Conservation (phyloP, 2,888 invertebrate species). For the Machimus atricapillus region DNA sequence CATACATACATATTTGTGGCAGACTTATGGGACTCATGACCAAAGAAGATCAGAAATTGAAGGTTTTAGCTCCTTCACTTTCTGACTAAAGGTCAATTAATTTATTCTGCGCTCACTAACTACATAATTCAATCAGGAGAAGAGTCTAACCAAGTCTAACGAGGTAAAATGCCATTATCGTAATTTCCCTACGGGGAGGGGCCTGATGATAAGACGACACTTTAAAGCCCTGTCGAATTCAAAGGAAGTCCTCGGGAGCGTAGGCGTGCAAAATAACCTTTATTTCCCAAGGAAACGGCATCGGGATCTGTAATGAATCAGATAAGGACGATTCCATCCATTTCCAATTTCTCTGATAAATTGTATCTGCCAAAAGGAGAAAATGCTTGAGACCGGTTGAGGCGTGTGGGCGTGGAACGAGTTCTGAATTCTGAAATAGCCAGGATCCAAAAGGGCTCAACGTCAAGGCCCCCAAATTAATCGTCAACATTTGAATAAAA, state of each 20-base stretch:
- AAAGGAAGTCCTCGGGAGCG: neutral
- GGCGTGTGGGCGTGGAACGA: neutral
- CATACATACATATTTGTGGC: no score
- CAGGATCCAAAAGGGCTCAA: neutral
- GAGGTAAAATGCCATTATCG: neutral
- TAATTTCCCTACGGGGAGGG: neutral
- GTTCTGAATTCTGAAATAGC: neutral
- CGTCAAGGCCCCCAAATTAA: neutral
- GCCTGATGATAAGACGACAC: neutral
- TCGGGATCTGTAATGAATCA: neutral
- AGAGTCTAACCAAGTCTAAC: neutral
- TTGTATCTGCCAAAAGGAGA: neutral
- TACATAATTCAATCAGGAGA: neutral
- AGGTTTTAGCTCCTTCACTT: neutral
- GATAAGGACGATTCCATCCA: neutral
- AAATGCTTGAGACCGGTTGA: neutral
- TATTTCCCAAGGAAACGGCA: neutral
- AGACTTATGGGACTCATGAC: neutral
- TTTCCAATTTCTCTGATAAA: neutral
- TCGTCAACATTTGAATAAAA: neutral
- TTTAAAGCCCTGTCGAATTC: neutral
- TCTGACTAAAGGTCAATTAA: neutral
- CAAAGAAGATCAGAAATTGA: no score
- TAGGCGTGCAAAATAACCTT: neutral
- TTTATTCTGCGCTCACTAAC: neutral